Base-by-base conservation (phyloP, 2,888 invertebrate genomes). In the Agapostemon virescens region DNA sequence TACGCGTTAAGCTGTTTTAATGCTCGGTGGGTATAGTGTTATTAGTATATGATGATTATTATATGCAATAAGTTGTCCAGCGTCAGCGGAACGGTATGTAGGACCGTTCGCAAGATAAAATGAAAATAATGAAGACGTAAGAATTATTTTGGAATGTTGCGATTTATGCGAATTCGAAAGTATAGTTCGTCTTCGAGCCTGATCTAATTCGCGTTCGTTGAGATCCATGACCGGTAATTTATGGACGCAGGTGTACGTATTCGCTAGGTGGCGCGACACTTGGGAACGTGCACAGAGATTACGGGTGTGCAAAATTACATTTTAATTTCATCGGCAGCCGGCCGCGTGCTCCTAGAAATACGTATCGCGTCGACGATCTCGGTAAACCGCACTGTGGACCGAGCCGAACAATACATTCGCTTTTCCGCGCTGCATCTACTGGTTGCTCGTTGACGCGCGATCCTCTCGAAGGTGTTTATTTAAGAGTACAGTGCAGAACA, bases 261-360 rank as follows among this genome's bases (percentile, higher is more conserved):
- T 26, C 30, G 58, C 9, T 26, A 17, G 58, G 20, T 17, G 26
- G 26, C 30, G 30, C 30, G 17, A 58, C 30, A 26, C 58, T 58
- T 17, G 30, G 30, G 9, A 58, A 30, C 58, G 30, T 15, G 30
- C 58, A 17, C 58, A 23, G 58, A 58, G 30, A 58, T 58, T 89
- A 90, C 88, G 85, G 84, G 88, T 79, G 84, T 81, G 86, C 64
- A 88, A 86, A 91, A 91, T 90, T 90, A 90, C 90, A 89, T 91
- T 91, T 91, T 91, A 90, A 91, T 90, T 91, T 90, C 89, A 88
- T 89, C 88, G 87, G 86, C 83, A 82, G 81, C 82, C 20, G 70
- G 58, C 74, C 75, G 73, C 69, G 72, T 72, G 66, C 38, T 38
- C 33, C 63, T 63, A 30, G 49, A 52, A 72, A 66, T 40, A 55